Percentiles rank a stretch among this genome's conserved stretches.
phyloP scores from a whole-genome alignment of 2,888 invertebrate species.

The Anthophora plumipes region DNA sequence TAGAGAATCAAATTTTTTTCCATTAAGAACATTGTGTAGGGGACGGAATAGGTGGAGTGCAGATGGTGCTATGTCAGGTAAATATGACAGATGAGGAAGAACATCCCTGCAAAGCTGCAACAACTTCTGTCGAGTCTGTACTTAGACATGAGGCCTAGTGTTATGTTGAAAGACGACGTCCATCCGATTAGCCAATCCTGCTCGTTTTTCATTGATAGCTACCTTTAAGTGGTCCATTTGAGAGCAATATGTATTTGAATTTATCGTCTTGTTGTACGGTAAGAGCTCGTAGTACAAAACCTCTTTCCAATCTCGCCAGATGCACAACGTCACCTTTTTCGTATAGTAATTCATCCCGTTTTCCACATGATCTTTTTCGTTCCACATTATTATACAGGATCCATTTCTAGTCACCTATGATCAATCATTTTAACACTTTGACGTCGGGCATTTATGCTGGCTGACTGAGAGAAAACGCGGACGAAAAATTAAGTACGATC shows the following conservation, averaged over 20 bases:
- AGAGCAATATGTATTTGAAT: constrained; percentile 36
- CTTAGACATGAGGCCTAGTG: too few species aligned
- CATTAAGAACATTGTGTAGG: too few species aligned
- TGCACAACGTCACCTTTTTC: constrained; percentile 46
- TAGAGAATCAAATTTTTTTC: too few species aligned
- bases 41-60: constrained; percentile 35
- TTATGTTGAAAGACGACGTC: constrained; percentile 42
- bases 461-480: too few species aligned
- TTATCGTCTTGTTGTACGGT: too few species aligned
- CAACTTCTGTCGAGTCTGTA: too few species aligned
- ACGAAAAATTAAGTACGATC: too few species aligned
- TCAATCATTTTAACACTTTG: constrained; percentile 21
- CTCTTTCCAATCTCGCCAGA: too few species aligned
- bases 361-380: too few species aligned
- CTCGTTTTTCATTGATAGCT: constrained; percentile 62
- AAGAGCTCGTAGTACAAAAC: constrained; percentile 27
- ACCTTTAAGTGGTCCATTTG: constrained; percentile 62
- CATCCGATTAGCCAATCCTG: constrained; percentile 40
- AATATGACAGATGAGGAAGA: constrained; percentile 16
- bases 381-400: too few species aligned
- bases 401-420: constrained; percentile 30
- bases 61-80: constrained; percentile 23
- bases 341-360: constrained; percentile 44
- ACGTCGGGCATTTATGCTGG: too few species aligned
- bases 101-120: constrained; percentile 45